Conservation (phyloP, 2,113 vertebrate species). For the Scortum barcoo region DNA sequence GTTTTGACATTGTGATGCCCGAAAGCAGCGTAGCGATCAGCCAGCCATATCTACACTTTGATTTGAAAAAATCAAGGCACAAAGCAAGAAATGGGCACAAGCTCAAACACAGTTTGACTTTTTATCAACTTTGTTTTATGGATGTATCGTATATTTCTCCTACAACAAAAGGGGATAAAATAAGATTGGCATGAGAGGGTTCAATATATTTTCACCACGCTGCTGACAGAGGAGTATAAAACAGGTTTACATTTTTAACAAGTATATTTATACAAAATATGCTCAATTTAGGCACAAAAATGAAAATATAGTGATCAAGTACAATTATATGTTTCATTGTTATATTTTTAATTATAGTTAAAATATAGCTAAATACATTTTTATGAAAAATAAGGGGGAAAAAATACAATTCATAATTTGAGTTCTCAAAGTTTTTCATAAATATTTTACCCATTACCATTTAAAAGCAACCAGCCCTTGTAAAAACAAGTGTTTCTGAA, state of each 20-base stretch:
- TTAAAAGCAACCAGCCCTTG: not conserved
- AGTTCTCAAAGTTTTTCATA: slow-evolving; percentile 8
- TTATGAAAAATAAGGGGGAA: slow-evolving; percentile 24
- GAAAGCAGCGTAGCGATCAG: slow-evolving; percentile 21
- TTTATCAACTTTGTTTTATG: slow-evolving; percentile 51
- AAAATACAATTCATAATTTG: slow-evolving; percentile 10
- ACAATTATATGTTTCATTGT: slow-evolving; percentile 15
- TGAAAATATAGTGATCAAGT: slow-evolving; percentile 16
- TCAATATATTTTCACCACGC: slow-evolving; percentile 4
- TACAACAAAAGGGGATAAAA: slow-evolving; percentile 32
- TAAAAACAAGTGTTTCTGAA: slow-evolving; percentile 27
- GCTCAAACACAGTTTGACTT: slow-evolving; percentile 52
- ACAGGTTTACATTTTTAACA: not conserved
- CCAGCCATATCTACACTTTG: slow-evolving; percentile 37
- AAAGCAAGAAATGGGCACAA: slow-evolving; percentile 31
- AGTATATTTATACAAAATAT: slow-evolving; percentile 28
- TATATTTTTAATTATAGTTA: slow-evolving; percentile 15
- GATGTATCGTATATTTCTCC: slow-evolving; percentile 14
- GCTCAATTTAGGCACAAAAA: not conserved
- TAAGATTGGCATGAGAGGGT: slow-evolving; percentile 27
- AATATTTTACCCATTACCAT: not conserved
- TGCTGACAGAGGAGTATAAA: slow-evolving; percentile 28
- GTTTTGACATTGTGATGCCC: slow-evolving; percentile 32
- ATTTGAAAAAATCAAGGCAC: slow-evolving; percentile 47
- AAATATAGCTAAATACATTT: slow-evolving; percentile 58